Conservation (phyloP, 2,888 invertebrate species). For the Dexiosoma caninum region DNA sequence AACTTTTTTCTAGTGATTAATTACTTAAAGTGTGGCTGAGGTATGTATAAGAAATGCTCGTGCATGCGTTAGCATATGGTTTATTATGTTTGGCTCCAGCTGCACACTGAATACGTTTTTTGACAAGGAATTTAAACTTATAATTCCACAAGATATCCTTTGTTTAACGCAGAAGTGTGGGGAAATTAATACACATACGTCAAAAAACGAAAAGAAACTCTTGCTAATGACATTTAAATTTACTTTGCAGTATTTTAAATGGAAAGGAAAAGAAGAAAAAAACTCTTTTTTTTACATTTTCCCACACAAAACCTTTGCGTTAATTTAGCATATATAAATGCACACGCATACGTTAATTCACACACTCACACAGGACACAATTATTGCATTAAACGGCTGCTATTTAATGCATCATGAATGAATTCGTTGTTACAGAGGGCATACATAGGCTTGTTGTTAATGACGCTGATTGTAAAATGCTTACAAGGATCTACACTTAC, state of each 20-base stretch:
- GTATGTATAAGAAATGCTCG: slow-evolving; percentile 13
- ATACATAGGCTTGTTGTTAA: neutral
- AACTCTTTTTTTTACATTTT: neutral
- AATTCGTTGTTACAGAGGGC: neutral
- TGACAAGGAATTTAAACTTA: neutral
- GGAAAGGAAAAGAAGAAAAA: neutral
- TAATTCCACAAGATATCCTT: too few species aligned
- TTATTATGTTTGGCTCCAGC: slow-evolving; percentile 1
- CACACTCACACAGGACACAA: slow-evolving; percentile 16
- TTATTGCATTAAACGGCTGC: slow-evolving; percentile 41
- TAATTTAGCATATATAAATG: slow-evolving; percentile 4
- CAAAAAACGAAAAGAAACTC: neutral
- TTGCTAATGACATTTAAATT: slow-evolving; percentile 13
- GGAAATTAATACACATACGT: neutral
- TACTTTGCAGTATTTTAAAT: too few species aligned
- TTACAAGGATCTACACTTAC: slow-evolving; percentile 22
- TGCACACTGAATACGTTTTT: neutral
- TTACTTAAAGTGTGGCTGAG: slow-evolving; percentile 28
- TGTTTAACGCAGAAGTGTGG: too few species aligned
- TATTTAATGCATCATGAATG: slow-evolving; percentile 30
- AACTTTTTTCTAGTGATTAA: neutral
- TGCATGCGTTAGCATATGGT: neutral
- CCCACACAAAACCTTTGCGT: neutral
- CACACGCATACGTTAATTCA: neutral
- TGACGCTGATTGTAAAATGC: slow-evolving; percentile 30